Evolutionary conservation across 2,113 vertebrate species (phyloP), one percentile per base, ranked within the genome.

Genomic region (Micromys minutus): DNA sequence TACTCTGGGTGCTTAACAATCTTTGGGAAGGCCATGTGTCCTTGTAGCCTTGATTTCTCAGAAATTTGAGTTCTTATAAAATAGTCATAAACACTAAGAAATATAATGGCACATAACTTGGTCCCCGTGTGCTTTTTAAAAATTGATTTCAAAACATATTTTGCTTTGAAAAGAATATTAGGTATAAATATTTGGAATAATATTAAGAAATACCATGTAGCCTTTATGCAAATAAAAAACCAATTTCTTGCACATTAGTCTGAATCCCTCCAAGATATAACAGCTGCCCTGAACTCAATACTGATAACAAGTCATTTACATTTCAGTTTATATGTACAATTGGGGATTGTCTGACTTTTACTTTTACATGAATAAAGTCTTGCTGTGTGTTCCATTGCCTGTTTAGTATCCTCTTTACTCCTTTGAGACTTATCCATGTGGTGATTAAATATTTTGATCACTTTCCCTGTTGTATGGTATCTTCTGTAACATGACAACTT

Each of bases 401-500:
- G 90, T 80, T 93, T 88, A 52, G 45, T 74, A 24, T 50, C 34
- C 42, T 77, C 34, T 79, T 86, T 45, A 69, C 7, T 29, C 31
- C 69, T 95, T 72, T 91, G 42, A 72, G 67, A 59, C 55, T 67
- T 67, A 90, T 47, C 52, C 50, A 65, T 42, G 2, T 69, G 1
- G 36, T 34, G 67, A 71, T 39, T 8, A 94, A 63, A 10, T 79
- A 57, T 31, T 26, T 42, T 80, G n/a, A 91, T 34, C 29, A 67
- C 77, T 89, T 91, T 55, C 17, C 57, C 39, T 52, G 7, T 4
- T 75, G 3, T 67, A 81, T 21, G 52, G 10, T 71, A 76, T 92
- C n/a, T 80, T 91, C 55, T 92, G 29, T 87, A 91, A 79, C 1
- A 87, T 91, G 63, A 88, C 55, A 88, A 87, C 83, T 84, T 85